phyloP scores from a whole-genome alignment of 2,113 vertebrate species.

The Marmota flaviventris region DNA sequence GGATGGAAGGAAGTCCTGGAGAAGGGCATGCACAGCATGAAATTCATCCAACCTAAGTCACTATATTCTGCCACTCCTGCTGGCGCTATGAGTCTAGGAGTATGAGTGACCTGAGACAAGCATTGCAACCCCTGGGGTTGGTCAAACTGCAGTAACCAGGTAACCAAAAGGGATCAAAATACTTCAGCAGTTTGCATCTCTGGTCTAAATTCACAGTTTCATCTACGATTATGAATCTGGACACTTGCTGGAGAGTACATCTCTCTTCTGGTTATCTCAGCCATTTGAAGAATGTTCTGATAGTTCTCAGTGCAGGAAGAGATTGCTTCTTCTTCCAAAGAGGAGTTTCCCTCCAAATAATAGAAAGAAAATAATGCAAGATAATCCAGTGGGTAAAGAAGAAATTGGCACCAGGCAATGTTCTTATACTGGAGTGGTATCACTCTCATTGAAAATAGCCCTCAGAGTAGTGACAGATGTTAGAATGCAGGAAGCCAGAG shows the following conservation, averaged over 20 bases:
- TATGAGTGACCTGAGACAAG: background rate
- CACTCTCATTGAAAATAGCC: background rate
- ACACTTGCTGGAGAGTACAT: background rate
- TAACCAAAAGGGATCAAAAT: background rate
- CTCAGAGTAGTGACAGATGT: background rate
- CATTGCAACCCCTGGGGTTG: background rate
- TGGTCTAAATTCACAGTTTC: constrained; percentile 34
- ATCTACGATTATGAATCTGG: background rate
- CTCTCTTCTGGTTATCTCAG: background rate
- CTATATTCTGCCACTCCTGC: constrained; percentile 77
- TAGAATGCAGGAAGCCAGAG: background rate
- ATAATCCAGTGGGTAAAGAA: background rate
- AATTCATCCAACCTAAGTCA: constrained; percentile 73
- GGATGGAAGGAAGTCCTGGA: fast-evolving
- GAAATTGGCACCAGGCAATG: fast-evolving
- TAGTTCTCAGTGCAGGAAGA: background rate
- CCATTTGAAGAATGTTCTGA: background rate
- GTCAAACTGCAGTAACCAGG: background rate
- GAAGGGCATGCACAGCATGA: constrained; percentile 45
- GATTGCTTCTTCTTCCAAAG: background rate
- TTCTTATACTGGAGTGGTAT: background rate
- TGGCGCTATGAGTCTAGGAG: constrained; percentile 77
- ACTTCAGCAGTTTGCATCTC: background rate
- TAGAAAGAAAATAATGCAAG: background rate
- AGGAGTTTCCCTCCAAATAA: background rate